phyloP scores from a whole-genome alignment of 2,888 invertebrate species.

The Sinotaia quadrata region DNA sequence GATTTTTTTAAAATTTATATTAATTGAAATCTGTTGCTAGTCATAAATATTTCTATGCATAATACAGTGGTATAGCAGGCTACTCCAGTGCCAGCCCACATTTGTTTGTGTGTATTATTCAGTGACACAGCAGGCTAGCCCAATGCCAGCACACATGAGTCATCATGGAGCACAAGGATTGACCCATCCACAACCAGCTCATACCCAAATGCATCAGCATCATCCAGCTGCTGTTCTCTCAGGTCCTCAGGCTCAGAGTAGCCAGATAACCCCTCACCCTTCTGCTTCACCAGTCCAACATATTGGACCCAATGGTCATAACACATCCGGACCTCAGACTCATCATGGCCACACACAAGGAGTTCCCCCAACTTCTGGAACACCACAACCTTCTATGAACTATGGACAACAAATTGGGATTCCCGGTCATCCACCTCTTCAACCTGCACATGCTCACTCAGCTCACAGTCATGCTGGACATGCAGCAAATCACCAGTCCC shows the following conservation, averaged over 20 bases:
- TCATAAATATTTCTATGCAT: too few relatives aligned
- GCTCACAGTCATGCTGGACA: not conserved
- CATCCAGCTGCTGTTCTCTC: constrained; percentile 27
- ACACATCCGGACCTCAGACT: not conserved
- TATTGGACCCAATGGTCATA: constrained; percentile 9
- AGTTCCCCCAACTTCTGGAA: constrained; percentile 17
- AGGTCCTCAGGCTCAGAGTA: not conserved
- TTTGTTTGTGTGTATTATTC: constrained; percentile 12
- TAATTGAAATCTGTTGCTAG: too few relatives aligned
- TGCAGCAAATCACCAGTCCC: not conserved
- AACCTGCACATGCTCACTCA: constrained; percentile 5
- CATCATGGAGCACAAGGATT: constrained; percentile 2
- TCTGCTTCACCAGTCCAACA: constrained; percentile 22
- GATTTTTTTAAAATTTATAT: too few relatives aligned
- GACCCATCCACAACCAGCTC: constrained; percentile 33
- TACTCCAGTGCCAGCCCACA: too few relatives aligned
- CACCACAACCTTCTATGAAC: constrained; percentile 16
- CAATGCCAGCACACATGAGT: constrained; percentile 34
- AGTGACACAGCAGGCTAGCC: constrained; percentile 27
- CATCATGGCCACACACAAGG: constrained; percentile 14
- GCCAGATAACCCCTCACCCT: constrained; percentile 8
- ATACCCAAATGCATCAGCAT: constrained; percentile 21
- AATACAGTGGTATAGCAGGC: too few relatives aligned
- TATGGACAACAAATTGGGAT: constrained; percentile 20
- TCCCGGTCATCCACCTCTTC: constrained; percentile 6